Percentiles rank a stretch among this genome's conserved stretches.
Evolutionary conservation across 37 sponge, comb jelly and placozoan species (phyloP).

Genomic region (Tethya wilhelma): DNA sequence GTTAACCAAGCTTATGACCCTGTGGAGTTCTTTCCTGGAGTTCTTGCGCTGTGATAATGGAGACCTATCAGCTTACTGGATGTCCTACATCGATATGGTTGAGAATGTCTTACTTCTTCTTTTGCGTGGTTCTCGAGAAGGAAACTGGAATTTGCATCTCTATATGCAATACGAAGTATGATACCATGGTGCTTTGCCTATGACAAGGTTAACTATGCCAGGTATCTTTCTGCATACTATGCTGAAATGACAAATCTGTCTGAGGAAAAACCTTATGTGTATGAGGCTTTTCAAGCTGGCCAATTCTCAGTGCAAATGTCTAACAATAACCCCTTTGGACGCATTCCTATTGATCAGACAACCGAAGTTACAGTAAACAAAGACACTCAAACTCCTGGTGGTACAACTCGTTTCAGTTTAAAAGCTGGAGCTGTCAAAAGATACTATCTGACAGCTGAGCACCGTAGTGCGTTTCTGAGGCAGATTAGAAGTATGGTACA

Average conservation of each 20-base stretch:
- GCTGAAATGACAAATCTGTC: slow-evolving; percentile 1
- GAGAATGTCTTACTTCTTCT: slow-evolving; percentile 9
- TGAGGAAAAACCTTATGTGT: slow-evolving; percentile 2
- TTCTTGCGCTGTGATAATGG: too few relatives aligned
- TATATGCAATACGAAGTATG: slow-evolving; percentile 3
- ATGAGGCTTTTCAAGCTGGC: slow-evolving; percentile 16
- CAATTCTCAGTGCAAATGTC: slow-evolving; percentile 24
- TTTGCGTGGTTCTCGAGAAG: slow-evolving; percentile 21
- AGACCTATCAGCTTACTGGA: slow-evolving; percentile 14
- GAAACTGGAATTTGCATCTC: slow-evolving; percentile 9
- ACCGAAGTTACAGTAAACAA: slow-evolving; percentile 18
- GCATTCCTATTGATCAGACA: slow-evolving; percentile 6
- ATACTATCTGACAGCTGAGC: slow-evolving; percentile 11
- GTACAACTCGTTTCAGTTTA: background rate
- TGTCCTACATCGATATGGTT: slow-evolving; percentile 20
- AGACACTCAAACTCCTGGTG: slow-evolving; percentile 16
- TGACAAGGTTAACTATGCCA: slow-evolving; percentile 7
- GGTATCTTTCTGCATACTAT: slow-evolving; percentile 22
- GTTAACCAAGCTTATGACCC: too few relatives aligned
- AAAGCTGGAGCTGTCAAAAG: slow-evolving; percentile 3
- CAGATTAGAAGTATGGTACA: background rate
- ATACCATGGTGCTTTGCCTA: slow-evolving; percentile 23
- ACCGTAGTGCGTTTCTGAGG: slow-evolving; percentile 1
- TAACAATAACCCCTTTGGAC: slow-evolving; percentile 7
- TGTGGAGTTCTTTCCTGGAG: too few relatives aligned